phyloP scores from a whole-genome alignment of 2,113 vertebrate genomes.

The Thunnus maccoyii region DNA sequence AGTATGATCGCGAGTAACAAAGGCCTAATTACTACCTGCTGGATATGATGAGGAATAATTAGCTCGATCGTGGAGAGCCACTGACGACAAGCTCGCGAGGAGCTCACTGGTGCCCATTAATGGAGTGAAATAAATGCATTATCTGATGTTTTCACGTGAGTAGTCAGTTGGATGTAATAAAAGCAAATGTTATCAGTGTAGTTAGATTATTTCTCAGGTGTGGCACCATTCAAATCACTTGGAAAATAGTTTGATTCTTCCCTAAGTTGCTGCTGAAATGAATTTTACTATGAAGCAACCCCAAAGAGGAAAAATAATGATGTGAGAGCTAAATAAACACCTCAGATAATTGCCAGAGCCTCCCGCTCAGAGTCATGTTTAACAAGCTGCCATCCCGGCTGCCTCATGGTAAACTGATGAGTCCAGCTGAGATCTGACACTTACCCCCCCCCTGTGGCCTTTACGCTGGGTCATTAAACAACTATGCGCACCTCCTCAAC shows the following conservation, averaged over 20 bases:
- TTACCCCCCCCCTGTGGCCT: not conserved
- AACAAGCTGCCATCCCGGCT: conserved; percentile 30
- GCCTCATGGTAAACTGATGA: conserved; percentile 12
- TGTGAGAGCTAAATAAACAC: conserved; percentile 1
- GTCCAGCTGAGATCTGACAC: conserved; percentile 39
- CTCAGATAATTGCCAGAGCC: not conserved
- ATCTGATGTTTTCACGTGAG: conserved; percentile 41
- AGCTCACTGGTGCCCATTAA: conserved; percentile 65
- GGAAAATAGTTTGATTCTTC: conserved; percentile 21
- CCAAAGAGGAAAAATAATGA: not conserved
- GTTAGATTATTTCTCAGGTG: conserved; percentile 40
- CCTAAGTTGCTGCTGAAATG: not conserved
- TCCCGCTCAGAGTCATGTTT: conserved; percentile 22
- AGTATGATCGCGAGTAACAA: conserved; percentile 81
- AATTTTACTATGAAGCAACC: not conserved
- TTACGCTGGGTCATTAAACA: conserved; percentile 39
- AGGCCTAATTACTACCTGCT: conserved; percentile 86
- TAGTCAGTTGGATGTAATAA: conserved; percentile 46
- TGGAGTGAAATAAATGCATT: conserved; percentile 57
- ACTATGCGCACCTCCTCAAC: conserved; percentile 16
- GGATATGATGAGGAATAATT: conserved; percentile 84
- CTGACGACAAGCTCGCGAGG: conserved; percentile 69
- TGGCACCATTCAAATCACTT: conserved; percentile 6
- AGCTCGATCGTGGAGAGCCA: conserved; percentile 72
- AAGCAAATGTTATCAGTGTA: conserved; percentile 36